These are phyloP conservation scores for Malthinus flaveolus DNA, from an alignment of 2,888 invertebrate genomes.

Conservation along the genomic window DNA sequence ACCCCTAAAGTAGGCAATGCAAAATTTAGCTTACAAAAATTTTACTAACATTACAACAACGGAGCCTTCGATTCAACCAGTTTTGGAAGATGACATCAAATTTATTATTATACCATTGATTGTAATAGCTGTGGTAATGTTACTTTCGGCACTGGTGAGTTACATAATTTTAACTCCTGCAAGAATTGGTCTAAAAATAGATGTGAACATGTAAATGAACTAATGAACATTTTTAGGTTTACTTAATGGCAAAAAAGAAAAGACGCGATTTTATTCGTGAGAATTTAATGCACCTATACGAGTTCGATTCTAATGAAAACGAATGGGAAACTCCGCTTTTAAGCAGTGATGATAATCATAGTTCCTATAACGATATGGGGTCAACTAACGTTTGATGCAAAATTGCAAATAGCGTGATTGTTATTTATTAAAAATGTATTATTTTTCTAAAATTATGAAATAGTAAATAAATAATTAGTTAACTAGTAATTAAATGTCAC, in stretches of 20 bases:
- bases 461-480: neutral
- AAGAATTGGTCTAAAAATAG: too few species aligned
- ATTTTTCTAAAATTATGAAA: neutral
- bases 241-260: conserved; percentile 58
- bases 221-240: conserved; percentile 50
- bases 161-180: neutral
- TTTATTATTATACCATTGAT: conserved; percentile 51
- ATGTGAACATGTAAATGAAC: too few species aligned
- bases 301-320: conserved; percentile 70
- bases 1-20: conserved; percentile 8
- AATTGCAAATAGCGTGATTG: neutral
- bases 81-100: conserved; percentile 42
- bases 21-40: neutral
- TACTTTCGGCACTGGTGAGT: conserved; percentile 51
- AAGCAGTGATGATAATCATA: conserved; percentile 46
- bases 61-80: conserved; percentile 5
- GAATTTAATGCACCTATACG: conserved; percentile 68
- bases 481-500: conserved; percentile 14
- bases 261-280: conserved; percentile 63
- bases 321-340: conserved; percentile 67
- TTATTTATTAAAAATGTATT: neutral
- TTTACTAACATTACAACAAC: conserved; percentile 6
- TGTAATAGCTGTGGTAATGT: conserved; percentile 48
- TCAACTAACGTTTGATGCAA: neutral
- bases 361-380: conserved; percentile 4